phyloP scores from a whole-genome alignment of 2,113 vertebrate species.

The Halichoeres trimaculatus region DNA sequence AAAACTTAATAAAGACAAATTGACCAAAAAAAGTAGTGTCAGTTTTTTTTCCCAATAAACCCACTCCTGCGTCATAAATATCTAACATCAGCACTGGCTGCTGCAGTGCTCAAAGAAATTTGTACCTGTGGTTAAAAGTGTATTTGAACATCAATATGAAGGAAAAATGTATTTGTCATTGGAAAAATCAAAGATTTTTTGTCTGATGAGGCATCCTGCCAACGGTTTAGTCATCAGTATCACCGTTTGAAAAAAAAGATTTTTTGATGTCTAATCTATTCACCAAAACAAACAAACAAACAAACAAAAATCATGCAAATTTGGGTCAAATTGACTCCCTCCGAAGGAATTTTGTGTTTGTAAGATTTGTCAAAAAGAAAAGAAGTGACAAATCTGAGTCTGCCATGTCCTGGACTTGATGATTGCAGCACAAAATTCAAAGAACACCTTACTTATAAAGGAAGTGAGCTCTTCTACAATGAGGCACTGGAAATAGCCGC shows the following conservation, averaged over 20 bases:
- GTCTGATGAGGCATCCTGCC: neutral
- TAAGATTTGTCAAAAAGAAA: neutral
- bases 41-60: no score
- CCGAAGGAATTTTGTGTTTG: neutral
- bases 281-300: no score
- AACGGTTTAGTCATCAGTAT: no score
- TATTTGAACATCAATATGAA: neutral
- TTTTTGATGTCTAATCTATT: no score
- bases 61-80: no score
- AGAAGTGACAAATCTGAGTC: neutral
- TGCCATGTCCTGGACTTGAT: neutral
- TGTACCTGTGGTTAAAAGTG: neutral
- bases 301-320: no score
- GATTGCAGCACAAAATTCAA: neutral
- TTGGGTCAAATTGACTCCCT: neutral
- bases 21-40: no score
- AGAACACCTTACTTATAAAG: neutral
- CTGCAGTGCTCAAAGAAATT: no score
- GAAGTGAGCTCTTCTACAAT: neutral
- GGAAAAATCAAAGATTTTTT: neutral
- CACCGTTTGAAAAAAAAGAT: no score
- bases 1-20: no score
- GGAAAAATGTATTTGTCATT: neutral
- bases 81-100: no score
- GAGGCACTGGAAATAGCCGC: slow-evolving; percentile 36